A percentile compares a stretch with the other conserved stretches of the same genome.
These are phyloP conservation scores for Stratiolaelaps scimitus DNA, from an alignment of 1,140 invertebrate species.

Conservation along the genomic window DNA sequence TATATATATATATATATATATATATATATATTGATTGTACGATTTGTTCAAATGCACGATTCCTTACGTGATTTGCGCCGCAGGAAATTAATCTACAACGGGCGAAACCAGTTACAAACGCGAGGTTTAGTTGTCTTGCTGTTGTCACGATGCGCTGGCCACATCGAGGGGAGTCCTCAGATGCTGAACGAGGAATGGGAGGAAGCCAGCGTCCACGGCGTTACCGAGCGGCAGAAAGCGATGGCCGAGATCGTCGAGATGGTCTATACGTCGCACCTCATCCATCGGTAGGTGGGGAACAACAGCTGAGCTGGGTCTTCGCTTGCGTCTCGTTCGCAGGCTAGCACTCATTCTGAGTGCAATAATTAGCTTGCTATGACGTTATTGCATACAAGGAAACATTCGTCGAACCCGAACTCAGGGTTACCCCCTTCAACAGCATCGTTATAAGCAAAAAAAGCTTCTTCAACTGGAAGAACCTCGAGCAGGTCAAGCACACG, in stretches of 20 bases:
- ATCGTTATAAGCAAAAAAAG: no score
- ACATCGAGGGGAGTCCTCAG: conserved; percentile 29
- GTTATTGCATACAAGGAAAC: no score
- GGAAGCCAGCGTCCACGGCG: conserved; percentile 26
- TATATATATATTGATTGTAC: no score
- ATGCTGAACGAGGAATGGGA: conserved; percentile 29
- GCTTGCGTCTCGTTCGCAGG: no score
- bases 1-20: no score
- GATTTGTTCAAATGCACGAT: conserved; percentile 28
- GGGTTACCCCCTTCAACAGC: no score
- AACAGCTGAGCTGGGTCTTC: no score
- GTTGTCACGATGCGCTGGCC: conserved; percentile 76
- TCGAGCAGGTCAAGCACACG: no score
- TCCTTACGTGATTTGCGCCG: conserved; percentile 34
- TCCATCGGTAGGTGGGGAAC: conserved; percentile 84
- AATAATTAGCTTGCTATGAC: no score
- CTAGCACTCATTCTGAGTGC: no score
- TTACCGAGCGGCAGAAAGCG: conserved; percentile 57
- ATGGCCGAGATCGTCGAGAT: conserved; percentile 92
- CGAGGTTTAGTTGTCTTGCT: conserved; percentile 80
- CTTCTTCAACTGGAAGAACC: no score
- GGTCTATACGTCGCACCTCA: conserved; percentile 87
- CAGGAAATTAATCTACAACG: conserved; percentile 70
- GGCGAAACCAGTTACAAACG: conserved; percentile 79
- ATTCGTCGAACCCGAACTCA: no score